phyloP scores from a whole-genome alignment of 2,113 vertebrate species.

The Sinocyclocheilus anshuiensis region DNA sequence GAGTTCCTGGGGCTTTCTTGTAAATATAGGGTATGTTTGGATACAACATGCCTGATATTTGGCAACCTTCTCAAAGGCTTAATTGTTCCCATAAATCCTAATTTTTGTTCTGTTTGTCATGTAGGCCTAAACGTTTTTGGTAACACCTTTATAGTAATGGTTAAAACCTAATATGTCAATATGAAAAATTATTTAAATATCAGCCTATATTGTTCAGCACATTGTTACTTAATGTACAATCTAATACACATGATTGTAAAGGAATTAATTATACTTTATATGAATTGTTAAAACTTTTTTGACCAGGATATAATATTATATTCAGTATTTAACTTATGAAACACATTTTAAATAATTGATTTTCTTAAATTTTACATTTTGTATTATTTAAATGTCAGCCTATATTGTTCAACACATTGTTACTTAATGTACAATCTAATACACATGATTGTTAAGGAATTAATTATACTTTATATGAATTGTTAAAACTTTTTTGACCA shows the following conservation, averaged over 20 bases:
- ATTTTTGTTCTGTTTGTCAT: neutral
- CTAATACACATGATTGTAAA: neutral
- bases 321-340: neutral
- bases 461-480: neutral
- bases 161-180: neutral
- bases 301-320: neutral
- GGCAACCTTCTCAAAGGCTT: neutral
- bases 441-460: neutral
- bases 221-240: neutral
- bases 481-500: neutral
- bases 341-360: neutral
- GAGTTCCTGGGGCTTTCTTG: neutral
- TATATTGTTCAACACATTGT: neutral
- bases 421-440: neutral
- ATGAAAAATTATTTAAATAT: neutral
- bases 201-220: neutral
- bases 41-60: neutral
- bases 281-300: neutral
- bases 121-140: neutral
- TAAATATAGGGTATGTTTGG: neutral
- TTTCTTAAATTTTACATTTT: slow-evolving; percentile 14
- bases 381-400: no score
- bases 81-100: neutral
- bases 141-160: neutral
- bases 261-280: neutral